Evolutionary conservation across 2,113 vertebrate species (phyloP), one percentile per base, ranked within the genome.

Genomic region (Phyllostomus discolor): DNA sequence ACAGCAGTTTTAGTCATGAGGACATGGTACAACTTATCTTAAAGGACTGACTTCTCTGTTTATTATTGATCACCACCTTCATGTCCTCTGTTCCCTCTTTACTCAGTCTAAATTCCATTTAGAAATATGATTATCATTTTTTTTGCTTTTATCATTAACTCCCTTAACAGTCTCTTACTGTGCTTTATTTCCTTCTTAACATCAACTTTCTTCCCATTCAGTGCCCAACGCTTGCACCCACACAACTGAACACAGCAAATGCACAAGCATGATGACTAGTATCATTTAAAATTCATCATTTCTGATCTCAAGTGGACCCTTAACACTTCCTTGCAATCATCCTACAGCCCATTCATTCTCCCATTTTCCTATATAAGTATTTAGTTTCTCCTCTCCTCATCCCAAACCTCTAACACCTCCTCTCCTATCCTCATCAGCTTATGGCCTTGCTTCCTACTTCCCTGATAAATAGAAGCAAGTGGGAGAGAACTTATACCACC

Each of bases 241-340:
- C 52, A 33, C 72, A 70, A 88, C 81, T 50, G 66, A 95, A 38
- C 84, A 62, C 22, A 70, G 79, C 2, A 9, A 90, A 69, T 19
- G 35, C 16, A 38, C 75, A 59, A 31, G 41, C 54, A 10, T 2
- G 10, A 64, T 50, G 64, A 95, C 84, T 62, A 22, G n/a, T 70
- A 43, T 48, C 90, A 48, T 95, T 91, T 79, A 38, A 82, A 52
- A 79, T 31, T 43, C 88, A 66, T 92, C 84, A 59, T 70, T 93
- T 84, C 69, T 46, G 11, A 35, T 70, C 72, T 95, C 96, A 72
- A 94, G 91, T 82, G 86, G 91, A 41, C 82, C 67, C 89, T 93
- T 83, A 17, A 81, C 57, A 33, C 75, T 69, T 86, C 89, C 89
- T 80, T 17, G 38, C 90, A 95, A 88, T 96, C 85, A 92, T 0